A percentile compares a stretch with the other conserved stretches of the same genome.
phyloP scores from a whole-genome alignment of 1,140 invertebrate genomes.

The Branchinecta lynchi region DNA sequence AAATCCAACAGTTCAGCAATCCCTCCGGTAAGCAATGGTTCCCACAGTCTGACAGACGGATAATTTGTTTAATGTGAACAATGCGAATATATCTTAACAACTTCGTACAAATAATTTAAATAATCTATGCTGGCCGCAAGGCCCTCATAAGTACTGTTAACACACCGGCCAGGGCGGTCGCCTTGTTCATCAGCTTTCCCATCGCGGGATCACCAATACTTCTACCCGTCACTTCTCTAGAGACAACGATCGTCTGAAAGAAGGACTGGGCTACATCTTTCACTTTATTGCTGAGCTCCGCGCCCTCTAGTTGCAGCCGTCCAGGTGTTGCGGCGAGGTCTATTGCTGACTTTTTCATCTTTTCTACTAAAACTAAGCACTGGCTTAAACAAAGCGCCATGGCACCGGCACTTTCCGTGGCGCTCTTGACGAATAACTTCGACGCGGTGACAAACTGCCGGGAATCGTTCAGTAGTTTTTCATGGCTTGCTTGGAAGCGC shows the following conservation, averaged over 20 bases:
- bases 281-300: conserved; percentile 24
- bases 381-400: conserved; percentile 40
- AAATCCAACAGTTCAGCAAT: too few relatives aligned
- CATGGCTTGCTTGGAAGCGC: conserved; percentile 29
- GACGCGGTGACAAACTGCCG: conserved; percentile 64
- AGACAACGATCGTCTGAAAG: conserved; percentile 29
- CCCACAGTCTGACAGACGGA: too few relatives aligned
- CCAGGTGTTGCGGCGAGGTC: conserved; percentile 16
- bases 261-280: conserved; percentile 40
- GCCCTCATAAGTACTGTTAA: conserved; percentile 61
- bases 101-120: too few relatives aligned
- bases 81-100: too few relatives aligned
- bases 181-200: conserved; percentile 44
- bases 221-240: conserved; percentile 31
- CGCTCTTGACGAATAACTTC: conserved; percentile 60
- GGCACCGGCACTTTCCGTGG: conserved; percentile 39
- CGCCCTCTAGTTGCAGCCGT: conserved; percentile 3
- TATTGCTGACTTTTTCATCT: conserved; percentile 29
- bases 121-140: conserved; percentile 35
- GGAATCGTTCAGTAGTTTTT: conserved; percentile 58
- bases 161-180: conserved; percentile 60
- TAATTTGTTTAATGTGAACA: too few relatives aligned
- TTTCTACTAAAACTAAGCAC: conserved; percentile 48
- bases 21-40: too few relatives aligned
- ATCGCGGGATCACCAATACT: conserved; percentile 34